phyloP scores from a whole-genome alignment of 2,113 vertebrate genomes.

The Agelaius phoeniceus region DNA sequence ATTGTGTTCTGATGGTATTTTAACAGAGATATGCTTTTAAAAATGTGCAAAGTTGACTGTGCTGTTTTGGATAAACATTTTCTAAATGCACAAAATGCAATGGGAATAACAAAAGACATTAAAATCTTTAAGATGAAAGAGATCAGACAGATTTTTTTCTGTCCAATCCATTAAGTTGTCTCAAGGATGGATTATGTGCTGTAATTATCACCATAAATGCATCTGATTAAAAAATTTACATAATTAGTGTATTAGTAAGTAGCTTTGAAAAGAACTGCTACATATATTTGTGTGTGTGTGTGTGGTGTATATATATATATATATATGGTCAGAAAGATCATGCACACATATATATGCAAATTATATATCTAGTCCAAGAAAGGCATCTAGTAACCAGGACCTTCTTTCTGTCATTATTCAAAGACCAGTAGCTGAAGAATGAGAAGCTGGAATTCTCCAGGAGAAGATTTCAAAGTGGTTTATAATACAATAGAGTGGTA shows the following conservation, averaged over 20 bases:
- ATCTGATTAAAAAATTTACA: neutral
- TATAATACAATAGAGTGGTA: neutral
- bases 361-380: neutral
- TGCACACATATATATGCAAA: neutral
- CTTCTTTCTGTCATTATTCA: neutral
- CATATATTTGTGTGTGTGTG: neutral
- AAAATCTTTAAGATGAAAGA: neutral
- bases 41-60: neutral
- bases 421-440: neutral
- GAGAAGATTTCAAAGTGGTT: neutral
- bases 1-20: conserved; percentile 29
- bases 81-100: neutral
- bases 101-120: neutral
- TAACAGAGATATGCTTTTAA: neutral
- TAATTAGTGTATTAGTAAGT: neutral
- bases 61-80: neutral
- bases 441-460: neutral
- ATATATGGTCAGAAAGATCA: neutral
- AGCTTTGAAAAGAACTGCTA: neutral
- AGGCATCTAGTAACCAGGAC: neutral
- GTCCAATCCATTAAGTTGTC: neutral
- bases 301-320: neutral
- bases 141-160: neutral
- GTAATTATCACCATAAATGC: neutral
- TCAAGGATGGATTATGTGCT: neutral